Evolutionary conservation across 2,797 vertebrate genomes (phyloP).

Genomic region (Propithecus deckenii): DNA sequence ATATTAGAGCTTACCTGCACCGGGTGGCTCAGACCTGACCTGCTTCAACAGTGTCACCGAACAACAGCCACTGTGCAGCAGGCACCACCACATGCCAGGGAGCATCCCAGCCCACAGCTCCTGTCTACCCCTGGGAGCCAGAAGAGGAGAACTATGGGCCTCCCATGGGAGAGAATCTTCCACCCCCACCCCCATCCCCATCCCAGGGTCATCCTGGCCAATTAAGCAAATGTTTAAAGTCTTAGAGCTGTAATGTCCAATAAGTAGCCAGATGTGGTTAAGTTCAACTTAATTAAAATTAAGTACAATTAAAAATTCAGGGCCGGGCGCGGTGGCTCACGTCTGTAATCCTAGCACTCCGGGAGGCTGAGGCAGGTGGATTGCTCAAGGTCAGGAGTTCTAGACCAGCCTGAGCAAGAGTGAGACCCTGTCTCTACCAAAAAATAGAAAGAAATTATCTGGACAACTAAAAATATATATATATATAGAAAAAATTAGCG

Average conservation of each 20-base stretch:
- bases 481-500: too few relatives aligned
- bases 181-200: too few relatives aligned
- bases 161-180: neutral
- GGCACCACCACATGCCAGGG: neutral
- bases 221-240: constrained; percentile 24
- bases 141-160: neutral
- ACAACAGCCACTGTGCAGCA: neutral
- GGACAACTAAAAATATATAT: too few relatives aligned
- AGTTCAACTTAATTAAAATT: constrained; percentile 7
- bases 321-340: too few relatives aligned
- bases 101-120: neutral
- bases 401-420: too few relatives aligned
- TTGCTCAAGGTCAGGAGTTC: too few relatives aligned
- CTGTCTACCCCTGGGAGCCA: neutral
- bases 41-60: neutral
- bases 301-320: constrained; percentile 40
- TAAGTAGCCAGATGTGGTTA: neutral
- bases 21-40: neutral
- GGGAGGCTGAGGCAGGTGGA: too few relatives aligned
- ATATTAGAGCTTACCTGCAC: neutral
- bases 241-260: neutral
- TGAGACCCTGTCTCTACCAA: too few relatives aligned
- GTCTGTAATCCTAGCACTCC: too few relatives aligned
- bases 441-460: too few relatives aligned
- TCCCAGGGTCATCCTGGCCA: neutral